These are phyloP conservation scores for Caenorhabditis wallacei DNA, from an alignment of 2,888 invertebrate genomes.

Conservation along the genomic window DNA sequence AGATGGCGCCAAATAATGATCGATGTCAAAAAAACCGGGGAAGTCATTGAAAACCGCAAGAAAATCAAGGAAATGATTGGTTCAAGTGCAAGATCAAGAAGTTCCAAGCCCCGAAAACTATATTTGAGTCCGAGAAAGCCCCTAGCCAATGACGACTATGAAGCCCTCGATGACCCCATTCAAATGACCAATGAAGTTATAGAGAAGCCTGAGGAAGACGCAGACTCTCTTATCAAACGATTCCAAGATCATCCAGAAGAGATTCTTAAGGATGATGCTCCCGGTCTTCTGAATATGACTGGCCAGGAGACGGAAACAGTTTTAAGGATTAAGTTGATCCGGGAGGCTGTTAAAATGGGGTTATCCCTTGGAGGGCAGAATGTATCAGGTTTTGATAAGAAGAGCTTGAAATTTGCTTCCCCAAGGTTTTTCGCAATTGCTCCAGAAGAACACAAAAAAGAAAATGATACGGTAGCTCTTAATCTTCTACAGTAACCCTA, in stretches of 20 bases:
- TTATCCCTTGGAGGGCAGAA: conserved; percentile 69
- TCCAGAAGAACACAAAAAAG: conserved; percentile 73
- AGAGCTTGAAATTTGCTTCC: conserved; percentile 68
- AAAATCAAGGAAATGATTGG: conserved; percentile 61
- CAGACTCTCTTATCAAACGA: conserved; percentile 38
- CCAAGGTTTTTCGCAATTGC: conserved; percentile 76
- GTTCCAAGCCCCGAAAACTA: background rate
- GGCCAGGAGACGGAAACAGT: conserved; percentile 44
- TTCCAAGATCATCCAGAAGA: conserved; percentile 60
- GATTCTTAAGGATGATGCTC: conserved; percentile 41
- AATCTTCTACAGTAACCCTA: background rate
- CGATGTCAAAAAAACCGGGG: conserved; percentile 53
- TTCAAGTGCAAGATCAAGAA: conserved; percentile 30
- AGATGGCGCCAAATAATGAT: conserved; percentile 64
- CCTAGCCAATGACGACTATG: conserved; percentile 22
- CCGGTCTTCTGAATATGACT: conserved; percentile 51
- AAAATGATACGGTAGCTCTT: conserved; percentile 58
- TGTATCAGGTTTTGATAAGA: conserved; percentile 62
- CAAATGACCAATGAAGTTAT: conserved; percentile 12
- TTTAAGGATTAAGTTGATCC: conserved; percentile 45
- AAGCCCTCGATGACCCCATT: conserved; percentile 38
- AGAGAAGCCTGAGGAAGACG: background rate
- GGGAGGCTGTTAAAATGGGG: conserved; percentile 70
- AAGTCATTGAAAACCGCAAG: conserved; percentile 54
- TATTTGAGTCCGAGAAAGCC: conserved; percentile 30